phyloP scores from a whole-genome alignment of 2,113 vertebrate genomes.

The Hylia prasina region DNA sequence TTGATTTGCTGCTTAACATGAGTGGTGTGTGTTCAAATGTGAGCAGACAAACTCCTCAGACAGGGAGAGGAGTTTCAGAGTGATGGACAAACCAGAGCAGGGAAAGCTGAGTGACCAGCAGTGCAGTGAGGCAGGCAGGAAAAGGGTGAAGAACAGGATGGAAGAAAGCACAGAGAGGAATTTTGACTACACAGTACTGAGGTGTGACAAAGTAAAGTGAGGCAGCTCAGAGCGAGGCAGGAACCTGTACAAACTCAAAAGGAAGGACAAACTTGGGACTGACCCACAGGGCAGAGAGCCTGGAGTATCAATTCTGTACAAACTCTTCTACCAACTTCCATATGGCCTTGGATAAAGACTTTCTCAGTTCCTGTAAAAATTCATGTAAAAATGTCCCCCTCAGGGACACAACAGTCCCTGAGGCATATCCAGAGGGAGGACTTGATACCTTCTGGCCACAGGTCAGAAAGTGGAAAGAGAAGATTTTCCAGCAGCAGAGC shows the following conservation, averaged over 20 bases:
- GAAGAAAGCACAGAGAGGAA: background rate
- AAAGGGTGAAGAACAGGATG: background rate
- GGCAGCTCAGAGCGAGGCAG: background rate
- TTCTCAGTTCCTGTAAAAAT: background rate
- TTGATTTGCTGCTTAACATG: background rate
- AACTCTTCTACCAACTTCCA: background rate
- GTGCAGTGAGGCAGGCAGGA: background rate
- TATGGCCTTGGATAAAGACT: background rate
- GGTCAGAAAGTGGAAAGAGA: background rate
- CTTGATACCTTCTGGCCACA: background rate
- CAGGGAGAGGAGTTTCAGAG: background rate
- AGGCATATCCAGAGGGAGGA: background rate
- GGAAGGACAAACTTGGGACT: background rate
- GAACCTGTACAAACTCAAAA: background rate
- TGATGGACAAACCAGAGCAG: background rate
- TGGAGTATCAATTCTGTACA: background rate
- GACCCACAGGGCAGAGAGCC: background rate
- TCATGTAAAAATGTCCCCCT: background rate
- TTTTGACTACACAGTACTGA: background rate
- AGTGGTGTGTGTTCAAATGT: background rate
- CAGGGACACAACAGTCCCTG: background rate
- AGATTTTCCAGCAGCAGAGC: background rate
- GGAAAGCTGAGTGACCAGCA: background rate
- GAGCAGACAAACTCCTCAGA: background rate
- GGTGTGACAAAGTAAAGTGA: background rate